These are phyloP conservation scores for Chrysaora quinquecirrha DNA, from an alignment of 30 jellyfish, hydroid and myxozoan species.

Conservation along the genomic window DNA sequence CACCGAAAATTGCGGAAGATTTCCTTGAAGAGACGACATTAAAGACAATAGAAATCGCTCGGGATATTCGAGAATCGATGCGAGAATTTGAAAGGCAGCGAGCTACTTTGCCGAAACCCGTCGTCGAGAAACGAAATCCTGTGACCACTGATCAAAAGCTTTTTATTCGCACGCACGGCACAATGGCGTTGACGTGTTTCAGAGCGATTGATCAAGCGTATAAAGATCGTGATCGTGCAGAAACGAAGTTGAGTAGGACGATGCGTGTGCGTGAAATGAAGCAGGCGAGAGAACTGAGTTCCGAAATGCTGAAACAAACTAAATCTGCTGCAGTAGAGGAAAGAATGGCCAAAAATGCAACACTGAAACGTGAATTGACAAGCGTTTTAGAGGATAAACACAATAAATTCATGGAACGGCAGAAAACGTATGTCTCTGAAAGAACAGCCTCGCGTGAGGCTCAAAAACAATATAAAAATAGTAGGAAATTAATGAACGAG, in stretches of 20 bases:
- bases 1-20: slow-evolving; percentile 57
- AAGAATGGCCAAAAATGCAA: background rate
- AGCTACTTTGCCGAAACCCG: slow-evolving; percentile 25
- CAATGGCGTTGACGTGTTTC: slow-evolving; percentile 77
- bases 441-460: background rate
- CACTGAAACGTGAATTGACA: background rate
- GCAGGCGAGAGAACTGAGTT: slow-evolving; percentile 24
- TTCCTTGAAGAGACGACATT: slow-evolving; percentile 53
- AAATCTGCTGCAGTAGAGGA: background rate
- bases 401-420: slow-evolving; percentile 15
- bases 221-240: slow-evolving; percentile 76
- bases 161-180: slow-evolving; percentile 78
- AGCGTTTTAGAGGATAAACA: slow-evolving; percentile 9
- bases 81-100: slow-evolving; percentile 36
- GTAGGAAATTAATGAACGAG: slow-evolving; percentile 5
- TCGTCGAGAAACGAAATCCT: slow-evolving; percentile 23
- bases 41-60: slow-evolving; percentile 69
- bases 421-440: slow-evolving; percentile 12
- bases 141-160: slow-evolving; percentile 68
- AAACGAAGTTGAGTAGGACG: slow-evolving; percentile 12
- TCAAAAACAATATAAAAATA: background rate
- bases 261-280: slow-evolving; percentile 39
- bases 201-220: slow-evolving; percentile 90
- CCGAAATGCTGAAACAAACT: slow-evolving; percentile 1
- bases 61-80: slow-evolving; percentile 64